These are phyloP conservation scores for Agraylea sexmaculata DNA, from an alignment of 1,140 invertebrate genomes.

Conservation along the genomic window DNA sequence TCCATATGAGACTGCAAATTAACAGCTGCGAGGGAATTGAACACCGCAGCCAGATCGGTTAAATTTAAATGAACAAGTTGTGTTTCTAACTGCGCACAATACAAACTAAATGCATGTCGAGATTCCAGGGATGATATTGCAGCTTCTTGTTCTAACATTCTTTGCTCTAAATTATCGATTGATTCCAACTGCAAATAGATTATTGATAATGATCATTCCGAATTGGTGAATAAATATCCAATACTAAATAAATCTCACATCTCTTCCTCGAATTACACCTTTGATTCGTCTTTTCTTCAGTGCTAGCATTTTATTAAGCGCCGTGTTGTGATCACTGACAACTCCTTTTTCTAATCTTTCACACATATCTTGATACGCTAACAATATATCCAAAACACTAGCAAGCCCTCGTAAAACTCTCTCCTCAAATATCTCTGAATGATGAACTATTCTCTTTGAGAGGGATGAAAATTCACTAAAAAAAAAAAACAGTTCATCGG, in stretches of 20 bases:
- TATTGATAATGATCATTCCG: constrained; percentile 5
- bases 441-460: constrained; percentile 23
- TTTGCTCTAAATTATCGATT: constrained; percentile 55
- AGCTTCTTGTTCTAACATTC: constrained; percentile 58
- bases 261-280: constrained; percentile 46
- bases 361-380: constrained; percentile 41
- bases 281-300: constrained; percentile 60
- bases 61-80: constrained; percentile 57
- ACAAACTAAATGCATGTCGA: constrained; percentile 55
- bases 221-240: no score
- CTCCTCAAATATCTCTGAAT: constrained; percentile 26
- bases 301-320: constrained; percentile 54
- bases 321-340: constrained; percentile 54
- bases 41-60: constrained; percentile 50
- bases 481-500: no score
- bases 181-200: constrained; percentile 45
- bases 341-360: constrained; percentile 60
- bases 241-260: constrained; percentile 16
- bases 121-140: constrained; percentile 59
- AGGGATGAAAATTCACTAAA: constrained; percentile 26
- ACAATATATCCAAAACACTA: constrained; percentile 46
- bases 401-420: constrained; percentile 32
- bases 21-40: constrained; percentile 48
- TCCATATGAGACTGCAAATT: constrained; percentile 50
- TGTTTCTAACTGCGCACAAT: constrained; percentile 62